A percentile compares a stretch with the other conserved stretches of the same genome.
Evolutionary conservation across 2,113 vertebrate genomes (phyloP).

Genomic region (Pomatorhinus ruficollis): DNA sequence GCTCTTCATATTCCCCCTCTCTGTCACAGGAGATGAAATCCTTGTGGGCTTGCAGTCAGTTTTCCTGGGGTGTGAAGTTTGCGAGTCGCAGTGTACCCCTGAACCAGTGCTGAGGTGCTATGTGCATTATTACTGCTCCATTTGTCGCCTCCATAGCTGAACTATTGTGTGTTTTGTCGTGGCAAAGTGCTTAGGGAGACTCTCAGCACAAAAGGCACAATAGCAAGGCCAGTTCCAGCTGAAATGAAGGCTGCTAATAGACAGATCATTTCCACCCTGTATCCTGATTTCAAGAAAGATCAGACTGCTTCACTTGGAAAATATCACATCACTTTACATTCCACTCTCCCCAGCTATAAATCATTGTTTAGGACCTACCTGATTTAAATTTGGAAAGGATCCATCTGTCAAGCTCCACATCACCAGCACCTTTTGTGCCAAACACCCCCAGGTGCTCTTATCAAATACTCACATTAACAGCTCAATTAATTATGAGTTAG

Average conservation of each 20-base stretch:
- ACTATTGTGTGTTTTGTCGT: background rate
- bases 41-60: background rate
- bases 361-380: constrained; percentile 54
- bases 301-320: constrained; percentile 52
- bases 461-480: constrained; percentile 64
- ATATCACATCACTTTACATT: constrained; percentile 64
- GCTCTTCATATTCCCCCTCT: background rate
- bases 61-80: background rate
- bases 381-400: constrained; percentile 57
- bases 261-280: background rate
- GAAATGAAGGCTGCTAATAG: constrained; percentile 2
- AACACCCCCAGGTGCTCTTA: constrained; percentile 60
- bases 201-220: background rate
- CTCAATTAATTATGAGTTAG: constrained; percentile 70
- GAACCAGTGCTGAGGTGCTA: background rate
- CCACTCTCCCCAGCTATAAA: constrained; percentile 48
- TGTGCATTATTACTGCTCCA: background rate
- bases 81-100: background rate
- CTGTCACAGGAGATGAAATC: background rate
- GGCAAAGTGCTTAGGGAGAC: background rate
- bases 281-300: constrained; percentile 27
- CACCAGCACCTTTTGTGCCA: constrained; percentile 49
- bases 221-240: constrained; percentile 2
- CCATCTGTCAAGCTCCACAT: constrained; percentile 40
- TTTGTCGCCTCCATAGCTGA: background rate